These are phyloP conservation scores for Machimus rusticus DNA, from an alignment of 2,888 invertebrate genomes.

Conservation along the genomic window DNA sequence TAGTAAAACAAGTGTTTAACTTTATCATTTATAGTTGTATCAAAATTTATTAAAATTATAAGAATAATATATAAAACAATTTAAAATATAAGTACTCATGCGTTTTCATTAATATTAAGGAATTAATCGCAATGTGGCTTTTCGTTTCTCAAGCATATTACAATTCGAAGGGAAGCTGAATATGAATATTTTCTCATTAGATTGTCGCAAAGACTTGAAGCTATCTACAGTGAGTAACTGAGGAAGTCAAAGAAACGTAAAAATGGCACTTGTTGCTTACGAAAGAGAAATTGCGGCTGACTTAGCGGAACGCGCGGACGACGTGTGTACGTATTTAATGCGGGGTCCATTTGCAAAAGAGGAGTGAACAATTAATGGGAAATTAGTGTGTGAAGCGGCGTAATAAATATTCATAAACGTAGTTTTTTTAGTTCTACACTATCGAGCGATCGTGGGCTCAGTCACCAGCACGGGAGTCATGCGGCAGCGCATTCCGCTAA, in stretches of 20 bases:
- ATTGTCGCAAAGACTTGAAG: conserved; percentile 31
- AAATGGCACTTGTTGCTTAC: conserved; percentile 37
- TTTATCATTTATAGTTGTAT: conserved; percentile 37
- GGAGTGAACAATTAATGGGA: not conserved
- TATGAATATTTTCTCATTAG: conserved; percentile 3
- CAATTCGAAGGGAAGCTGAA: not conserved
- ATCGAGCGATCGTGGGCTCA: not conserved
- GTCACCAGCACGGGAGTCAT: not conserved
- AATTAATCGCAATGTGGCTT: conserved; percentile 33
- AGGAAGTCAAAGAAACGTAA: conserved; percentile 18
- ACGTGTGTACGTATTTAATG: not conserved
- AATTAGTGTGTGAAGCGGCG: not conserved
- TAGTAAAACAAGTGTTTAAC: not conserved
- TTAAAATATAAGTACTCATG: conserved; percentile 47
- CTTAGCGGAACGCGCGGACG: not conserved
- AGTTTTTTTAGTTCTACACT: conserved; percentile 11
- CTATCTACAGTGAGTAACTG: conserved; percentile 30
- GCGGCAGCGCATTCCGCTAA: not conserved
- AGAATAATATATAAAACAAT: conserved; percentile 40
- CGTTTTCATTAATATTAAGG: conserved; percentile 35
- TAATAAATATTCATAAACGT: conserved; percentile 17
- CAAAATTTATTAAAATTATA: conserved; percentile 41
- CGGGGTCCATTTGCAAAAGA: not conserved
- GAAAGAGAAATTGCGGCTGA: not conserved
- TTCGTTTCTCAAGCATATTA: conserved; percentile 8